Conservation (phyloP, 2,797 vertebrate genomes). For the Galaxias olidus region DNA sequence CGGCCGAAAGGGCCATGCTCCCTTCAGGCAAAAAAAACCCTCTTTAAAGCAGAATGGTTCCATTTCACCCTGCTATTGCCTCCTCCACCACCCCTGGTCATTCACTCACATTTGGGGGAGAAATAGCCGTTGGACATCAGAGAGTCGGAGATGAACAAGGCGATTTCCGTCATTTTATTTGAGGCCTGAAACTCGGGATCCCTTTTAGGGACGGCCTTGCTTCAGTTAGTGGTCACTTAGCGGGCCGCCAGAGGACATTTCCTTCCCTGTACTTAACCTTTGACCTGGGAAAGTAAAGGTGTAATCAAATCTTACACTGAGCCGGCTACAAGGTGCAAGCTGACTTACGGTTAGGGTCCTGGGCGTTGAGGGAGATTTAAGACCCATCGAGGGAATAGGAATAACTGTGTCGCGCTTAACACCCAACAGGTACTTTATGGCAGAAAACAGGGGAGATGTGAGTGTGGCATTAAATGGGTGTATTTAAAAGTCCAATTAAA, state of each 20-base stretch:
- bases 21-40: constrained; percentile 79
- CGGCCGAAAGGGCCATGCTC: constrained; percentile 66
- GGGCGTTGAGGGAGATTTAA: constrained; percentile 68
- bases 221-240: constrained; percentile 80
- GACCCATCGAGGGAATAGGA: constrained; percentile 51
- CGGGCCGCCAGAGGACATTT: constrained; percentile 82
- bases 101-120: constrained; percentile 66
- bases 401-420: constrained; percentile 47
- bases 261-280: constrained; percentile 89
- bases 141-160: constrained; percentile 67
- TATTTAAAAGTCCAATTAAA: constrained; percentile 9
- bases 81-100: constrained; percentile 56
- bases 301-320: constrained; percentile 80
- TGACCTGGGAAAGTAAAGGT: constrained; percentile 82
- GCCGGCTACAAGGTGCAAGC: constrained; percentile 76
- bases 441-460: constrained; percentile 14
- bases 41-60: constrained; percentile 73
- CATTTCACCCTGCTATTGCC: constrained; percentile 24
- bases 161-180: constrained; percentile 80
- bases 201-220: constrained; percentile 68
- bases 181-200: constrained; percentile 69
- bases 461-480: not conserved
- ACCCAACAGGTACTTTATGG: constrained; percentile 50
- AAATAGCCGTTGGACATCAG: constrained; percentile 71
- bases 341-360: constrained; percentile 65